phyloP scores from a whole-genome alignment of 1,140 invertebrate species.

The Mercenaria mercenaria region DNA sequence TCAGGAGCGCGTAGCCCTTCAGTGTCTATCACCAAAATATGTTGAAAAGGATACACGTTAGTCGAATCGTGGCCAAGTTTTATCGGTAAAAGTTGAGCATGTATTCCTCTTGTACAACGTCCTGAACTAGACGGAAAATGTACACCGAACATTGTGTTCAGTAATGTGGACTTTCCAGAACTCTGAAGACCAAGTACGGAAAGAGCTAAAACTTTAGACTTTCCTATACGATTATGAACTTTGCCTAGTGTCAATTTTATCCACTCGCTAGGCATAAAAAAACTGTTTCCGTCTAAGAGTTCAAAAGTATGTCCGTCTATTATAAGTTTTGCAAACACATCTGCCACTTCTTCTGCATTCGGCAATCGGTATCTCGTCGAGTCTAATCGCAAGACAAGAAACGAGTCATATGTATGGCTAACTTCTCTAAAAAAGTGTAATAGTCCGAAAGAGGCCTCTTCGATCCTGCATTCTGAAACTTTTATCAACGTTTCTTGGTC shows the following conservation, averaged over 20 bases:
- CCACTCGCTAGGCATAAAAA: neutral
- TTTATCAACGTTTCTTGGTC: too few relatives aligned
- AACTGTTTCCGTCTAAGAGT: neutral
- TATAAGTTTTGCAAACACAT: neutral
- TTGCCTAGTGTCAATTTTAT: neutral
- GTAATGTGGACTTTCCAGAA: slow-evolving; percentile 29
- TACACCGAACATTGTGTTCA: slow-evolving; percentile 21
- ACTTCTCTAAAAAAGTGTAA: slow-evolving; percentile 23
- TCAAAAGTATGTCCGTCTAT: neutral
- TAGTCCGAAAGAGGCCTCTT: neutral
- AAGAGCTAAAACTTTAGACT: neutral
- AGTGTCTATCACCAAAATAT: neutral
- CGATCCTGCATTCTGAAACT: neutral
- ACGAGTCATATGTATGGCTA: neutral
- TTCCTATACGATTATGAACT: neutral
- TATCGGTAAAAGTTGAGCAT: neutral
- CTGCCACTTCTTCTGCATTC: neutral
- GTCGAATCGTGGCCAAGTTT: too few relatives aligned
- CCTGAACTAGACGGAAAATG: neutral
- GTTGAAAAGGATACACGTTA: too few relatives aligned
- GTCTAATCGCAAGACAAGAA: neutral
- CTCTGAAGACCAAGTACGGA: slow-evolving; percentile 12
- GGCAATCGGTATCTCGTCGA: neutral
- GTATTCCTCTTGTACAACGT: neutral
- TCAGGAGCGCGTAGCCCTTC: slow-evolving; percentile 26